These are phyloP conservation scores for Harpalus rubripes DNA, from an alignment of 2,888 invertebrate genomes.

Conservation along the genomic window DNA sequence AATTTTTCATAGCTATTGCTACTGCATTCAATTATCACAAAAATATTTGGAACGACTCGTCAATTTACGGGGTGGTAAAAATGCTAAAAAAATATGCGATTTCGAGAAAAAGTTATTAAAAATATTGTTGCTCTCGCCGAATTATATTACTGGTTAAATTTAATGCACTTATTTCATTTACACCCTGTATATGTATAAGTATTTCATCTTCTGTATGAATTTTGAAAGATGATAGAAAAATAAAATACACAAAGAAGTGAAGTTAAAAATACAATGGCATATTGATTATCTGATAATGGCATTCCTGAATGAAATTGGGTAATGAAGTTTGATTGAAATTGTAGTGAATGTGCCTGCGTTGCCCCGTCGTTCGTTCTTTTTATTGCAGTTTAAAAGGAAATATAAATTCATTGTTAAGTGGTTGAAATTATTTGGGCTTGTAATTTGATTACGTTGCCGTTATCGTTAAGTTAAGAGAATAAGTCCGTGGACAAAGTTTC, in stretches of 20 bases:
- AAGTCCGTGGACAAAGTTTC: slow-evolving; percentile 64
- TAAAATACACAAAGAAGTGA: background rate
- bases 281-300: background rate
- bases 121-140: too few relatives aligned
- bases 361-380: background rate
- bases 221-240: background rate
- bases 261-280: background rate
- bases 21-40: too few relatives aligned
- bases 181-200: too few relatives aligned
- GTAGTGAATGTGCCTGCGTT: background rate
- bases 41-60: too few relatives aligned
- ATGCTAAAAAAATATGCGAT: too few relatives aligned
- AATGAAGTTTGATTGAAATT: background rate
- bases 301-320: background rate
- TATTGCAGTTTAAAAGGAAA: slow-evolving; percentile 72
- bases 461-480: slow-evolving; percentile 67
- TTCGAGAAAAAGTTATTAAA: too few relatives aligned
- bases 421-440: slow-evolving; percentile 72
- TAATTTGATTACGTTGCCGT: slow-evolving; percentile 72
- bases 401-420: slow-evolving; percentile 74
- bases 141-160: too few relatives aligned
- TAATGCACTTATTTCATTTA: too few relatives aligned
- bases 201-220: too few relatives aligned
- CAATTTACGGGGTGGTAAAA: too few relatives aligned
- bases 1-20: too few relatives aligned